Base-by-base conservation (phyloP, 92 coral and sea anemone species). In the Phymanthus crucifer region DNA sequence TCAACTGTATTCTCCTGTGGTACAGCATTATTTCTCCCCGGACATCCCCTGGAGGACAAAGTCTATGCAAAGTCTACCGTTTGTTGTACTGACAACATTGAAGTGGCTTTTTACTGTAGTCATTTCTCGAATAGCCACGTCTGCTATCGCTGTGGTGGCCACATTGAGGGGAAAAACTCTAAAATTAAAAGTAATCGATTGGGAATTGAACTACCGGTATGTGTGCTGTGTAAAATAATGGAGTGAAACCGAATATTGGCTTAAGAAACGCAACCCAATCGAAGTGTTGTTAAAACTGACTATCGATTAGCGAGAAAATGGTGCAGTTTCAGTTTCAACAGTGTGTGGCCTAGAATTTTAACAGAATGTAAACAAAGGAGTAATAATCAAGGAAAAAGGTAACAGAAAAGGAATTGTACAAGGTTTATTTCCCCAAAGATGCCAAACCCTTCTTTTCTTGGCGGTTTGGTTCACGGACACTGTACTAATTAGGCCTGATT, bases 1-100 rank as follows among this genome's bases (percentile, higher is more conserved):
- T 70, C 73, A 77, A 64, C 72, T 8, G 81, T 89, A 33, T 89
- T 85, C 79, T 54, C 92, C 24, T 85, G 92, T 46, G 86, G 82
- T 14, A 47, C 87, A 31, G 73, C 89, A 1, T 26, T 89, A 7
- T 12, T 89, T 19, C 83, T 86, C 1, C 92, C 89, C 14, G 47
- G 80, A 0, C 92, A 89, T 72, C 86, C 86, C 3, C 79, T 89
- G 2, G 83, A 77, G 17, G 87, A 80, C 1, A 72, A 75, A 50
- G 54, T 85, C 27, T 89, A 72, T 65, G 61, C 85, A 34, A 89
- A 72, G 64, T 54, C 64, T 54, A 54, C 64, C 6, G 26, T 54
- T 21, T n/a, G 38, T 4, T 88, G 91, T 33, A 54, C 71, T 12
- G 89, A 74, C 48, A 54, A 61, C 0, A 72, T 88, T 7, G 91